phyloP scores from a whole-genome alignment of 2,113 vertebrate species.

The Heteronetta atricapilla region DNA sequence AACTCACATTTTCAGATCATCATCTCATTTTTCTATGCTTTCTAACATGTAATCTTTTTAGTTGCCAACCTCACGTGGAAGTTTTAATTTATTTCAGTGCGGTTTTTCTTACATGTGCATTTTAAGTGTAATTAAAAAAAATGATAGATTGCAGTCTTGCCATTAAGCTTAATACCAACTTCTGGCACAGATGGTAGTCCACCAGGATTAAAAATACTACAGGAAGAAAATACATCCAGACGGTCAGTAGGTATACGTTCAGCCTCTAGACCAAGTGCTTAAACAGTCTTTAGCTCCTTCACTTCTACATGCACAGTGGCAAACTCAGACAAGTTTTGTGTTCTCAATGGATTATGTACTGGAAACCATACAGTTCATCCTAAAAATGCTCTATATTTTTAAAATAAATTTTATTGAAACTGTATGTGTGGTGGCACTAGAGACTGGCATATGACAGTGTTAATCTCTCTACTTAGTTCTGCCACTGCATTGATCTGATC shows the following conservation, averaged over 20 bases:
- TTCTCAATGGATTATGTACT: neutral
- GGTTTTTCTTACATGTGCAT: neutral
- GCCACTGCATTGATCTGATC: conserved; percentile 35
- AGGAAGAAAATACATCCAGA: neutral
- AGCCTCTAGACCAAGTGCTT: neutral
- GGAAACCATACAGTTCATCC: neutral
- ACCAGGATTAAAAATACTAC: neutral
- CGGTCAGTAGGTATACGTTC: neutral
- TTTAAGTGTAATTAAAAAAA: neutral
- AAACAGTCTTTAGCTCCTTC: neutral
- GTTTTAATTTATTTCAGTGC: neutral
- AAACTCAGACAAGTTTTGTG: neutral
- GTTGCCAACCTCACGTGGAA: neutral
- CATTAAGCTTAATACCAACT: neutral
- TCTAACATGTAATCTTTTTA: neutral
- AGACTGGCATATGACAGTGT: neutral
- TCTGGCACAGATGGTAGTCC: neutral
- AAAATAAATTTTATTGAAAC: conserved; percentile 26
- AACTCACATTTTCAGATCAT: neutral
- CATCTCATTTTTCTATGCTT: neutral
- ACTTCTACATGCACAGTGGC: neutral
- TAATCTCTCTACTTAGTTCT: conserved; percentile 1
- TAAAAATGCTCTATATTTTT: neutral
- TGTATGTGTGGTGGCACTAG: neutral
- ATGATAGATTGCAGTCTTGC: neutral